Conservation (phyloP, 1,140 invertebrate genomes). For the Augochlora pura region DNA sequence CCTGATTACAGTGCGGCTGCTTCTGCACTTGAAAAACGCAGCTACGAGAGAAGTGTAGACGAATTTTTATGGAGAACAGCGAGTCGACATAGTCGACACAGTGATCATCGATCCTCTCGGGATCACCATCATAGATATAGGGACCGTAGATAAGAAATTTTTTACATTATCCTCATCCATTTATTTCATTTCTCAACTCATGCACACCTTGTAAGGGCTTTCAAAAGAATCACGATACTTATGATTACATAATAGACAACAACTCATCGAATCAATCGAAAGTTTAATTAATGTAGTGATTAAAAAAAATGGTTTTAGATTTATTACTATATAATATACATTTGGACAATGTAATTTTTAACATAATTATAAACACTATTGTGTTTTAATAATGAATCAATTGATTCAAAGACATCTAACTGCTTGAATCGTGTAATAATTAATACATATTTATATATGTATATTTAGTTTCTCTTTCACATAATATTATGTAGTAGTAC, state of each 20-base stretch:
- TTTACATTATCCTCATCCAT: constrained; percentile 10
- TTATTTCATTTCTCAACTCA: constrained; percentile 31
- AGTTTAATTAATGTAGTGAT: constrained; percentile 20
- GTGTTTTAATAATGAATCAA: not conserved
- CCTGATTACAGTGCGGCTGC: constrained; percentile 82
- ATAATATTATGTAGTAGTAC: not conserved
- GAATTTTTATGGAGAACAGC: constrained; percentile 92
- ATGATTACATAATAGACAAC: constrained; percentile 18
- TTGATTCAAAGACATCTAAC: not conserved
- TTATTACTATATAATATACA: constrained; percentile 1
- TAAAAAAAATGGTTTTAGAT: not conserved
- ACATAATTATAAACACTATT: not conserved
- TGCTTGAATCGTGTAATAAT: not conserved
- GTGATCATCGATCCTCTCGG: constrained; percentile 75
- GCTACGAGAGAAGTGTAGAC: constrained; percentile 94
- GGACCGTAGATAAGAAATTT: constrained; percentile 73
- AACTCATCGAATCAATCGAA: constrained; percentile 19
- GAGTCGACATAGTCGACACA: constrained; percentile 72
- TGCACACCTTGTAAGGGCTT: constrained; percentile 37
- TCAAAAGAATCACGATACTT: constrained; percentile 19
- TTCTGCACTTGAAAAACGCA: constrained; percentile 86
- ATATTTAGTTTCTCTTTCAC: constrained; percentile 14
- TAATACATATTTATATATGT: not conserved
- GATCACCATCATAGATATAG: constrained; percentile 78
- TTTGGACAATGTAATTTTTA: constrained; percentile 21